Conservation (phyloP, 2,113 vertebrate species). For the Sisor rabdophorus region DNA sequence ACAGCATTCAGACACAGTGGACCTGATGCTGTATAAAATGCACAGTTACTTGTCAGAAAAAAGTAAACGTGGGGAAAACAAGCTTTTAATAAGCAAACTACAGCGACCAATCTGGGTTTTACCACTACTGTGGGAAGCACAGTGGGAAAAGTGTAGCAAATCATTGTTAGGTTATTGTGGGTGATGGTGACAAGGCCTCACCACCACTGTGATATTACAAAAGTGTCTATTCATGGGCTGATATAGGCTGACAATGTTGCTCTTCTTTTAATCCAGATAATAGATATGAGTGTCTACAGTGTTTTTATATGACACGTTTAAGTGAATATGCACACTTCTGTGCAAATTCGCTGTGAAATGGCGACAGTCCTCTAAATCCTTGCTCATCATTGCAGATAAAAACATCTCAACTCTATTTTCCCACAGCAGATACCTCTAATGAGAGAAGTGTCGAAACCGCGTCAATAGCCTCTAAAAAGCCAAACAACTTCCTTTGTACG, state of each 20-base stretch:
- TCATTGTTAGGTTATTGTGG: conserved; percentile 36
- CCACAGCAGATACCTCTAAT: conserved; percentile 57
- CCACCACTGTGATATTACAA: conserved; percentile 23
- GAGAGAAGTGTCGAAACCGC: conserved; percentile 68
- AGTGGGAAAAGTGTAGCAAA: conserved; percentile 17
- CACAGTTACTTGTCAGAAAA: conserved; percentile 4
- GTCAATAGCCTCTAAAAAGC: conserved; percentile 73
- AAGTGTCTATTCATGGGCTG: neutral
- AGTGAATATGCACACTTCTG: neutral
- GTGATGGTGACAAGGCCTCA: conserved; percentile 19
- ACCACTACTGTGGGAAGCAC: conserved; percentile 30
- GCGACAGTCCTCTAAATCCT: neutral
- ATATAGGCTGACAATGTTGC: neutral
- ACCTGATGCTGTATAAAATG: neutral
- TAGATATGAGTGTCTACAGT: neutral
- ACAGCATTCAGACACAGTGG: too few relatives aligned
- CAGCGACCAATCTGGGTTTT: conserved; percentile 6
- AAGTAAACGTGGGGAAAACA: conserved; percentile 17
- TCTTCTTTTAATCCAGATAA: neutral
- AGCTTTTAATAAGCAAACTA: conserved; percentile 32
- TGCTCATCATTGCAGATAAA: neutral
- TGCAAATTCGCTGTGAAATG: neutral
- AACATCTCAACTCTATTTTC: conserved; percentile 53
- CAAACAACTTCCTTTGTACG: conserved; percentile 77
- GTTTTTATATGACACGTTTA: neutral